Base-by-base conservation (phyloP, 2,113 vertebrate species). In the Pantherophis guttatus region DNA sequence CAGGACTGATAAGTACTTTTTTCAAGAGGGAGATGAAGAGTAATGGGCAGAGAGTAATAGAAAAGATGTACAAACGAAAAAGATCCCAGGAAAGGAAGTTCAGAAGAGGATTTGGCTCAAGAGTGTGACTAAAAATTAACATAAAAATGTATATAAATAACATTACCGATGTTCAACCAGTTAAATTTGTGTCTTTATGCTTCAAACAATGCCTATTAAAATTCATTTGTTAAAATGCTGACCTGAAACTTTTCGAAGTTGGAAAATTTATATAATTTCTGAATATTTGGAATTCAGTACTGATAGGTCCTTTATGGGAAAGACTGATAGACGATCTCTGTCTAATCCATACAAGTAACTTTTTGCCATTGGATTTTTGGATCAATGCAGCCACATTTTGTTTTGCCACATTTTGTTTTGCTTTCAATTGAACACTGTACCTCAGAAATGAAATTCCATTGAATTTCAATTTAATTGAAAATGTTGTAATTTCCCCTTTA, bases 401-500 rank as follows among this genome's bases (percentile, higher is more conserved):
- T 81, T 86, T 88, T 91, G 94, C 86, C 13, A 26, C 0, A 0
- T 12, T 91, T 85, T 75, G 81, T 81, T 86, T 88, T 91, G 94
- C 86, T 15, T 3, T 87, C 58, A 24, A 1, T 53, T 81, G 90
- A 70, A 87, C 48, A 48, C 52, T 58, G 95, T 92, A 87, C 17
- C 24, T 9, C 26, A 96, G 93, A 93, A 58, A 52, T 57, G 48
- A 39, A 92, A 70, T 91, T 88, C 55, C 33, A 89, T 92, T 87
- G 87, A 52, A 90, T 53, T 58, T 96, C 48, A 15, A 93, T 57
- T 81, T 13, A 13, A n/a, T 94, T 94, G 26, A 93, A 19, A 96
- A 95, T 90, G 10, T 8, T 52, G 88, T 12, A 87, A 70, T 58
- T 23, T 48, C 6, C 57, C 75, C 85, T 59, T 58, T 86, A 58